Conservation (phyloP, 2,888 invertebrate genomes). For the Temnothorax unifasciatus region DNA sequence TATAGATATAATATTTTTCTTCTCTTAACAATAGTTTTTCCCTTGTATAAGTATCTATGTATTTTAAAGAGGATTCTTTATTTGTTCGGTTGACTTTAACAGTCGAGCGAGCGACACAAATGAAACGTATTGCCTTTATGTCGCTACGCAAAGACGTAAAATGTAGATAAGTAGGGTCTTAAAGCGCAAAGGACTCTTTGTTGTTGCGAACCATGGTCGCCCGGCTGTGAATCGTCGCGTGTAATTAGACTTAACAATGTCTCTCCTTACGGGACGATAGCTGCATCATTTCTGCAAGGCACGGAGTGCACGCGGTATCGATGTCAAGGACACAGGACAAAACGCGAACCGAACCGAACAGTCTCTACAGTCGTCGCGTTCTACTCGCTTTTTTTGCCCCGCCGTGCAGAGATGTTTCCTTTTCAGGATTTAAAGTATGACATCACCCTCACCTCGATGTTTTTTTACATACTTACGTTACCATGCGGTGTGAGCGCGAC, state of each 20-base stretch:
- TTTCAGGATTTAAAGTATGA: constrained; percentile 78
- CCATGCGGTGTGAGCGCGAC: constrained; percentile 1
- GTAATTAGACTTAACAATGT: constrained; percentile 63
- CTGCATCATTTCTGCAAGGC: constrained; percentile 66
- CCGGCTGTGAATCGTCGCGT: constrained; percentile 20
- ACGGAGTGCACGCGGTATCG: constrained; percentile 63
- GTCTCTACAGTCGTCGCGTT: constrained; percentile 34
- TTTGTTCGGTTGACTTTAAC: background rate
- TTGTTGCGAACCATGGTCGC: background rate
- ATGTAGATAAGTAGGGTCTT: background rate
- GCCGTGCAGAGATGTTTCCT: constrained; percentile 74
- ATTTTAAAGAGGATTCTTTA: background rate
- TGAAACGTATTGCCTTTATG: background rate
- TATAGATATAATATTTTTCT: background rate
- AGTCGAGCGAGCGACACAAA: background rate
- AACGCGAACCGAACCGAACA: constrained; percentile 45
- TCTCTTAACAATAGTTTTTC: background rate
- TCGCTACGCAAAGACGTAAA: constrained; percentile 2
- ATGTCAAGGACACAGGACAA: constrained; percentile 73
- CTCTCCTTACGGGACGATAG: constrained; percentile 63
- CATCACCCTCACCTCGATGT: constrained; percentile 73
- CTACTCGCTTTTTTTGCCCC: constrained; percentile 49
- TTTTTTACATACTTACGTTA: constrained; percentile 60
- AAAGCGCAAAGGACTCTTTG: background rate
- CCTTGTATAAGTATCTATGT: background rate